Conservation (phyloP, 2,888 invertebrate species). For the Metallyticus violacea region DNA sequence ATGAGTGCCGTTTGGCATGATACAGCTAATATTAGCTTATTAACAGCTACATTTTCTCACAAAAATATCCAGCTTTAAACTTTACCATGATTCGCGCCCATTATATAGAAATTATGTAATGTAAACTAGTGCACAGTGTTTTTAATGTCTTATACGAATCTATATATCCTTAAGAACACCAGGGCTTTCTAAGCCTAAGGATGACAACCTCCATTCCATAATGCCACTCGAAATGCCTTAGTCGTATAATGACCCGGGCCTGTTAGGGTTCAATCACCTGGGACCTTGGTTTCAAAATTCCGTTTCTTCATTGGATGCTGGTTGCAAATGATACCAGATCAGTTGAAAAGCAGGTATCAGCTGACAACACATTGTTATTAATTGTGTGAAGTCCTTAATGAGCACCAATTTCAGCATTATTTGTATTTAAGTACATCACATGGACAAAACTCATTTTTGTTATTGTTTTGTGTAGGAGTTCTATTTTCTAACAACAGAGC, state of each 20-base stretch:
- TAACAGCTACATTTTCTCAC: neutral
- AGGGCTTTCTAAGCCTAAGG: neutral
- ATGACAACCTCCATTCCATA: neutral
- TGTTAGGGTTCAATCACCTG: constrained; percentile 24
- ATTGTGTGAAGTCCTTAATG: neutral
- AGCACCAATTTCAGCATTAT: neutral
- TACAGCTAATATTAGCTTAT: neutral
- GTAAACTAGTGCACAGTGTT: neutral
- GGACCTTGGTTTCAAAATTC: constrained; percentile 13
- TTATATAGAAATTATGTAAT: neutral
- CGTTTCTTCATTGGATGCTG: constrained; percentile 4
- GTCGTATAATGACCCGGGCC: constrained; percentile 18
- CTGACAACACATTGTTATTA: neutral
- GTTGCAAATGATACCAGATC: neutral
- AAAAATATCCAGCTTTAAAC: neutral
- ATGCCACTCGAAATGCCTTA: constrained; percentile 1
- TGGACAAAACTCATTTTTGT: constrained; percentile 15
- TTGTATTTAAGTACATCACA: neutral
- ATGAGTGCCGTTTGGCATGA: neutral
- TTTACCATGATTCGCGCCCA: neutral
- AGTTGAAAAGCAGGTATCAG: neutral
- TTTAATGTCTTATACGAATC: neutral
- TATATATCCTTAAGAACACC: neutral
- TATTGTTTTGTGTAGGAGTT: constrained; percentile 13
- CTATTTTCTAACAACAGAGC: neutral